These are phyloP conservation scores for Himantopus leucocephalus DNA, from an alignment of 2,113 vertebrate genomes.

Conservation along the genomic window DNA sequence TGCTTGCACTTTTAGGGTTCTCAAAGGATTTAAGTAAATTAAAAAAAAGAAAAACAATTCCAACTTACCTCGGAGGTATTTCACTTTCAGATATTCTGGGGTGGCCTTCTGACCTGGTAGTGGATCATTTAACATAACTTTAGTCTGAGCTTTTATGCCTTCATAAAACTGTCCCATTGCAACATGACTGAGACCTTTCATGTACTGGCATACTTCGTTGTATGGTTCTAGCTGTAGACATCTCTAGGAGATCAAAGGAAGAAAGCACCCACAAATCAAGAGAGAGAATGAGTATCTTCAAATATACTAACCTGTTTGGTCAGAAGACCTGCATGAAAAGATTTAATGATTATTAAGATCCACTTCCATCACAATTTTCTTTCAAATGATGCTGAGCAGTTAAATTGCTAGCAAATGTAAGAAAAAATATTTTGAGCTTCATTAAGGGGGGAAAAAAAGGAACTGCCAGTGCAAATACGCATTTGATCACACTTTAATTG, in stretches of 20 bases:
- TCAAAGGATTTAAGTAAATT: background rate
- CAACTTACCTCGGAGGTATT: conserved; percentile 91
- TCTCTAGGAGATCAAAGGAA: conserved; percentile 73
- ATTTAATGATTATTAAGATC: background rate
- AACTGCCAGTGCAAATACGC: background rate
- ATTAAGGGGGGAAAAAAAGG: background rate
- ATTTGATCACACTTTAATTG: background rate
- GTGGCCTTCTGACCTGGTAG: conserved; percentile 96
- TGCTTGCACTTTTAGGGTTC: background rate
- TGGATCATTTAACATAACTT: conserved; percentile 96
- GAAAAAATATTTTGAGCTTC: background rate
- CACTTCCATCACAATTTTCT: background rate
- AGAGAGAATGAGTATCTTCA: background rate
- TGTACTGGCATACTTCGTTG: conserved; percentile 97
- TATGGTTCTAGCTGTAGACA: conserved; percentile 95
- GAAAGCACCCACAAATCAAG: background rate
- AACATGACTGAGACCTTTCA: conserved; percentile 96
- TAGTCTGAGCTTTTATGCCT: conserved; percentile 97
- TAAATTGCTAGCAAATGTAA: background rate
- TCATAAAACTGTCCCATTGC: conserved; percentile 98
- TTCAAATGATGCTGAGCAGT: background rate
- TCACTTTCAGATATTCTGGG: conserved; percentile 96
- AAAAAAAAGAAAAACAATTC: background rate
- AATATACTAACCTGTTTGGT: background rate
- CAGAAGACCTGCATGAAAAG: background rate